Base-by-base conservation (phyloP, 2,113 vertebrate species). In the Azemiops feae region DNA sequence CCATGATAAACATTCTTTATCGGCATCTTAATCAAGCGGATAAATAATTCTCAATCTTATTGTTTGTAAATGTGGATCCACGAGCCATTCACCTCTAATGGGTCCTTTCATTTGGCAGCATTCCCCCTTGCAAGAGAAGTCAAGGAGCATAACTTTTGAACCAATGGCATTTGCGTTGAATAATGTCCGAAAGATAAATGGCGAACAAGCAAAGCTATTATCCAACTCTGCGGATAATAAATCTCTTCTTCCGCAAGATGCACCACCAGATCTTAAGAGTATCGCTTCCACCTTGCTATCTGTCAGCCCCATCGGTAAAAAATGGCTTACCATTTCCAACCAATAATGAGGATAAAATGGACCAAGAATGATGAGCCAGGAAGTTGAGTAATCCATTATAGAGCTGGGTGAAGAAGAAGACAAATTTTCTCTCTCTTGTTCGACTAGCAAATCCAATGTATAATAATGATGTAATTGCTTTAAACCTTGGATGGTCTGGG, bases 401-500 rank as follows among this genome's bases (percentile, higher is more conserved):
- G 96, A 95, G 95, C 96, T 94, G 95, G 93, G 95, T 97, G 96
- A 97, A 96, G 97, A 98, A 97, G 94, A 97, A 96, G 97, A 91
- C 94, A 94, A 97, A 97, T 97, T 95, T 90, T 97, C 95, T 97
- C 93, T 96, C 93, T 91, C 86, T 64, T 14, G 23, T 91, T 95
- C 1, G 22, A 93, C 88, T 95, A 96, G 94, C 93, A 95, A 95
- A 95, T 96, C 93, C 97, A 96, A 95, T 93, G 94, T 86, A 95
- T 95, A 97, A 97, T 96, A 95, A 96, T 96, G 96, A 95, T 97
- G 96, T 97, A 97, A 98, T 98, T 95, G 96, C 95, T 96, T 97
- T 97, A 96, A 98, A 96, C 50, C 95, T 94, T 55, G 34, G 96
- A 95, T 34, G 50, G 95, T 94, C 93, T 85, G 81, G 2, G 2